Percentiles rank a stretch among this genome's conserved stretches.
These are phyloP conservation scores for Daubentonia madagascariensis DNA, from an alignment of 2,113 vertebrate genomes.

Conservation along the genomic window DNA sequence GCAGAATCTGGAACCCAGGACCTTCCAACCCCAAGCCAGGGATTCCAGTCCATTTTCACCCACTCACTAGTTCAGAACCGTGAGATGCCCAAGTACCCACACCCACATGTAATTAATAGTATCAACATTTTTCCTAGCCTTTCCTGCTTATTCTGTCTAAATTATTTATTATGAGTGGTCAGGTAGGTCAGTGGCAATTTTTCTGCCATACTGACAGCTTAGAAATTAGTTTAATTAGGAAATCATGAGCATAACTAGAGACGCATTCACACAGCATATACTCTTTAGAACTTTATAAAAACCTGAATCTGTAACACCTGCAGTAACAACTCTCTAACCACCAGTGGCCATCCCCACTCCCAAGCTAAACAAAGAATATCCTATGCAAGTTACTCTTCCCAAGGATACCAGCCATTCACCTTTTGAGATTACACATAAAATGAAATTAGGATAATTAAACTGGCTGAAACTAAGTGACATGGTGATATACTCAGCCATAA, in stretches of 20 bases:
- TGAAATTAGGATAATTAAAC: constrained; percentile 1
- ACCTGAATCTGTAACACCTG: neutral
- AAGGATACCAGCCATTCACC: neutral
- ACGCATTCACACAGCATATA: neutral
- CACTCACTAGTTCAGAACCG: neutral
- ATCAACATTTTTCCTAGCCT: neutral
- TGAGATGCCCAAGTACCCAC: neutral
- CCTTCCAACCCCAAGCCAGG: neutral
- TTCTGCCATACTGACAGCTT: neutral
- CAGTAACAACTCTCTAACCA: neutral
- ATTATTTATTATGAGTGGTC: neutral
- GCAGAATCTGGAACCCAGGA: neutral
- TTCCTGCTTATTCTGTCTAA: neutral
- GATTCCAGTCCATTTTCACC: neutral
- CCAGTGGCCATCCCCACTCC: neutral
- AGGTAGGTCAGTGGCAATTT: neutral
- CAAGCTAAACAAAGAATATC: neutral
- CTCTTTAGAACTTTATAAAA: neutral
- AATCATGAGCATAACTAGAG: neutral
- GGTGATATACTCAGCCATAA: neutral
- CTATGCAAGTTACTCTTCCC: neutral
- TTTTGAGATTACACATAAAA: neutral
- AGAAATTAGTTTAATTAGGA: neutral
- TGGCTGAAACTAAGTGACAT: neutral
- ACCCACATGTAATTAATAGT: neutral